Base-by-base conservation (phyloP, 1,140 invertebrate species). In the Platyscapa corneri region DNA sequence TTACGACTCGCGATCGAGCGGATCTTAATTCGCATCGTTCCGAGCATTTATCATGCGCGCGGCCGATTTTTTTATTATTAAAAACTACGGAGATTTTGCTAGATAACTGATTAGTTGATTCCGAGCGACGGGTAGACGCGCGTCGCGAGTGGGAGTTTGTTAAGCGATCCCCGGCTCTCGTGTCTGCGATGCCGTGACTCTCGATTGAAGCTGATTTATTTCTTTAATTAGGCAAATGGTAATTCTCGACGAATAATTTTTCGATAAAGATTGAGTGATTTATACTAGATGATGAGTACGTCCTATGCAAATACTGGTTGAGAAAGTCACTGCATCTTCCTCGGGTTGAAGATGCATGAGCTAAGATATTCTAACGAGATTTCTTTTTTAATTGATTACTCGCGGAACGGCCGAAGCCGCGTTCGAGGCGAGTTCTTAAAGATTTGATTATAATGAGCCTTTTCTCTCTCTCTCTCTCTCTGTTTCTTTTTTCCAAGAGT, bases 211-310 rank as follows among this genome's bases (percentile, higher is more conserved):
- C 18, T 80, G 46, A 80, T 79, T 85, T 60, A 74, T 85, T 60
- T 23, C 23, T n/a, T 27, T 80, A 80, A 80, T 85, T 64, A 74
- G 67, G 77, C 27, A 70, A 74, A 85, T 85, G 32, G 65, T 80
- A 80, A 85, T 80, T 80, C n/a, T 74, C 14, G 56, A 77, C 7
- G 20, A 64, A 78, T 84, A 7, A 14, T 53, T 84, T 78, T 67
- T 49, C 72, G 72, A 84, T 78, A 76, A 76, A 16, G 34, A 46
- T 3, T n/a, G 42, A 65, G 39, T 82, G 65, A 81, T 81, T 72
- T 18, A 81, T 81, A 39, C 42, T n/a, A 42, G 39, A 0, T 18
- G 20, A 74, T 74, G 34, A 23, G 34, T 39, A 23, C 30, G 1
- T 6, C 37, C 18, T 72, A 76, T 16, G 30, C 75, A 49, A 30